Conservation (phyloP, 2,797 vertebrate species). For the Hippoglossus hippoglossus region DNA sequence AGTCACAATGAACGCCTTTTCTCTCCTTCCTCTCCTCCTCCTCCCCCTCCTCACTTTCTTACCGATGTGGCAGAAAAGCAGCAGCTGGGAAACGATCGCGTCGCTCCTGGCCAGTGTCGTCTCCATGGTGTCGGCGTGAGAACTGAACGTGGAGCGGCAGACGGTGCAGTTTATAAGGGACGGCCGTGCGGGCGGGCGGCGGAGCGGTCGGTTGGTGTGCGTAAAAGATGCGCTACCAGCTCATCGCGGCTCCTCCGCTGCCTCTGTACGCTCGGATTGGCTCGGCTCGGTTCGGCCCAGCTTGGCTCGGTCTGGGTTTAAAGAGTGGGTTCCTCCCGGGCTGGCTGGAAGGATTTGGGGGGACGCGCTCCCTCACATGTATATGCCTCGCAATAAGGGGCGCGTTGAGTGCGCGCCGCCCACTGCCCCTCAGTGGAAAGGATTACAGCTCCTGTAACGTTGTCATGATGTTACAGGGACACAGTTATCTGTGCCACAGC, state of each 20-base stretch:
- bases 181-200: not conserved
- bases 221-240: slow-evolving; percentile 70
- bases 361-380: slow-evolving; percentile 52
- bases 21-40: too few relatives aligned
- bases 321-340: slow-evolving; percentile 33
- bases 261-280: slow-evolving; percentile 5
- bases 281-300: slow-evolving; percentile 18
- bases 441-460: slow-evolving; percentile 32
- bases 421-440: slow-evolving; percentile 67
- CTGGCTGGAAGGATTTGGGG: slow-evolving; percentile 36
- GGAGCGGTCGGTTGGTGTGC: slow-evolving; percentile 32
- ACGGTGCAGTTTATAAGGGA: slow-evolving; percentile 17
- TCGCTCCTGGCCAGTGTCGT: slow-evolving; percentile 73
- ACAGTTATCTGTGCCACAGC: too few relatives aligned
- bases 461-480: slow-evolving; percentile 36
- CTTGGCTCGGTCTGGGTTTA: slow-evolving; percentile 22
- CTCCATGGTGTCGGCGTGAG: slow-evolving; percentile 77
- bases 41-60: slow-evolving; percentile 71
- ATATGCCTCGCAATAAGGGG: slow-evolving; percentile 36
- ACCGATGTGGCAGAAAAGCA: slow-evolving; percentile 89
- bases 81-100: slow-evolving; percentile 83
- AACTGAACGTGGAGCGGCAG: slow-evolving; percentile 26
- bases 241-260: slow-evolving; percentile 61
- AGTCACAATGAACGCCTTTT: too few relatives aligned
- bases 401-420: slow-evolving; percentile 74